A percentile compares a stretch with the other conserved stretches of the same genome.
Conservation (phyloP, 2,113 vertebrate genomes). For the Vimba vimba region DNA sequence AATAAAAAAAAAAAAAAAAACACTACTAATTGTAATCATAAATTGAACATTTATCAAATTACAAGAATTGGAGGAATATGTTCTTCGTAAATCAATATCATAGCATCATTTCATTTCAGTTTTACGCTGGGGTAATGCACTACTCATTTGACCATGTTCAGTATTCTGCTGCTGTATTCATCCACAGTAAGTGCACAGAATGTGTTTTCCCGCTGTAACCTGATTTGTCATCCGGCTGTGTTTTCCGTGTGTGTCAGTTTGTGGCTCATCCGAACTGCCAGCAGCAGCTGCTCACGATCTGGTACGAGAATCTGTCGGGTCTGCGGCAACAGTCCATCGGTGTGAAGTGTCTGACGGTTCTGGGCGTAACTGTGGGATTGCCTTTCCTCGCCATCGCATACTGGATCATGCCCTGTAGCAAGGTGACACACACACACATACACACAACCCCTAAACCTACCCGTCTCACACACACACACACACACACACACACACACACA, state of each 20-base stretch:
- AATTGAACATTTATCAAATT: too few relatives aligned
- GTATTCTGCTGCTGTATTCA: background rate
- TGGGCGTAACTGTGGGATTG: slow-evolving; percentile 91
- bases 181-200: background rate
- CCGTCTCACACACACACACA: too few relatives aligned
- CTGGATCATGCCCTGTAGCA: slow-evolving; percentile 97
- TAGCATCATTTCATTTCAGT: background rate
- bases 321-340: slow-evolving; percentile 93
- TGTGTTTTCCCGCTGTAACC: background rate
- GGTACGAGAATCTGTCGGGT: slow-evolving; percentile 96
- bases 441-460: too few relatives aligned
- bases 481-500: too few relatives aligned
- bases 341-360: slow-evolving; percentile 94
- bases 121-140: background rate
- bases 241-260: slow-evolving; percentile 78
- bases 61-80: too few relatives aligned
- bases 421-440: slow-evolving; percentile 77
- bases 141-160: background rate
- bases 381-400: slow-evolving; percentile 96
- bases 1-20: too few relatives aligned
- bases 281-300: slow-evolving; percentile 95
- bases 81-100: background rate
- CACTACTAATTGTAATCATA: too few relatives aligned
- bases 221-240: slow-evolving; percentile 10
- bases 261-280: slow-evolving; percentile 98